Evolutionary conservation across 2,113 vertebrate genomes (phyloP), one percentile per base, ranked within the genome.

Genomic region (Coptodon bakossiorum): DNA sequence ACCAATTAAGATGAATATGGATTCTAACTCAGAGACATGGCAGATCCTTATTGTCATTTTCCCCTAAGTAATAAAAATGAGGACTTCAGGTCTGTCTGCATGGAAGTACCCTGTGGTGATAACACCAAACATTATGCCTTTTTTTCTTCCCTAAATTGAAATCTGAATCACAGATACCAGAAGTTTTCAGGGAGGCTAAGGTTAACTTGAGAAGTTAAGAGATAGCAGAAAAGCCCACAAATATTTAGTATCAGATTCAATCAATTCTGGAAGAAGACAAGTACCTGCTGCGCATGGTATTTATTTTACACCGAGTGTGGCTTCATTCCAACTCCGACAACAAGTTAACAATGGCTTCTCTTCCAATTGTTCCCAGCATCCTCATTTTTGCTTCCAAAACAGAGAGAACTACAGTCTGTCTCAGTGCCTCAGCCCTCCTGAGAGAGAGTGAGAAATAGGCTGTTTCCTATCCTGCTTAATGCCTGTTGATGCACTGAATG

Each of bases 1-100:
- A 63, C 84, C 90, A 96, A 96, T 96, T 96, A 97, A 91, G 94
- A 97, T 91, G 94, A 96, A 97, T 95, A 94, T 94, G 90, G 80
- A 84, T 90, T 95, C 94, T 84, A 90, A 91, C 82, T 90, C 83
- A 2, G 88, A 92, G 88, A 93, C 90, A 78, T 14, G 71, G 48
- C 78, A 76, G 79, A 91, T 86, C 85, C 86, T 93, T 85, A 91
- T 88, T 92, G 88, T 94, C 81, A 87, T 76, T 88, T 88, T 24
- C 7, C 87, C 50, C 11, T 52, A 88, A 92, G 86, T 88, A 88
- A 88, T 91, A 93, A 90, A 93, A 92, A 94, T 76, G 90, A 93
- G 83, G 52, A 83, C 81, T 90, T 86, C 19, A 43, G 83, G 73
- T 86, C 61, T 27, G 86, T n/a, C 82, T 56, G 81, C 22, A 59